phyloP scores from a whole-genome alignment of 2,113 vertebrate genomes.

The Phalacrocorax carbo region DNA sequence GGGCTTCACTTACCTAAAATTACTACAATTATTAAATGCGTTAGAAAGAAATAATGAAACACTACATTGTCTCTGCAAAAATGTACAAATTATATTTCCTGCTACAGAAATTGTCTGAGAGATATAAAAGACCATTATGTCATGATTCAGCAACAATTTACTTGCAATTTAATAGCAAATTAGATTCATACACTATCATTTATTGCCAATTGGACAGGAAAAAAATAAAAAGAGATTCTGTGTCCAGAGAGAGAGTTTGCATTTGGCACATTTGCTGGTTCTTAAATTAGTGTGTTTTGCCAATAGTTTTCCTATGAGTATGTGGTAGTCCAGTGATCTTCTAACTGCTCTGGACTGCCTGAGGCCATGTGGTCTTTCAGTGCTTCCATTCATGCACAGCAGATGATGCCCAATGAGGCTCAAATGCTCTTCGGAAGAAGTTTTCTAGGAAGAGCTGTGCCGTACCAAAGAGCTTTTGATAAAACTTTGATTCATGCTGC shows the following conservation, averaged over 20 bases:
- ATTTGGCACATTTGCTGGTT: conserved; percentile 37
- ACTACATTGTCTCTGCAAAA: not conserved
- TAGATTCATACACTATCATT: conserved; percentile 57
- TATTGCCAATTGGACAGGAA: conserved; percentile 41
- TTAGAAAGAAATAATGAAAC: conserved; percentile 49
- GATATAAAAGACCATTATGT: conserved; percentile 28
- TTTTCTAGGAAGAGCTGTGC: conserved; percentile 64
- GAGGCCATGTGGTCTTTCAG: conserved; percentile 51
- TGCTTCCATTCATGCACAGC: conserved; percentile 42
- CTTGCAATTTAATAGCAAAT: conserved; percentile 53
- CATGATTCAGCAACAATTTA: conserved; percentile 59
- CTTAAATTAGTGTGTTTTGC: conserved; percentile 64
- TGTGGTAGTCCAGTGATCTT: conserved; percentile 23
- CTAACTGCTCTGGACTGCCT: conserved; percentile 60
- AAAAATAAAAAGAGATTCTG: not conserved
- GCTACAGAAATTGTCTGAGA: conserved; percentile 35
- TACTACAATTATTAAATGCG: conserved; percentile 57
- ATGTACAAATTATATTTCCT: conserved; percentile 18
- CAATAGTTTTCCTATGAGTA: conserved; percentile 20
- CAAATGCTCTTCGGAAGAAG: conserved; percentile 60
- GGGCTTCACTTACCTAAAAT: conserved; percentile 29
- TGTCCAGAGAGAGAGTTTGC: conserved; percentile 32
- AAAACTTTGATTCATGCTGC: conserved; percentile 74
- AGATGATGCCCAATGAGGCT: conserved; percentile 59
- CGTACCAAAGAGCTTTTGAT: conserved; percentile 72